Conservation (phyloP, 2,888 invertebrate genomes). For the Athripsodes cinereus region DNA sequence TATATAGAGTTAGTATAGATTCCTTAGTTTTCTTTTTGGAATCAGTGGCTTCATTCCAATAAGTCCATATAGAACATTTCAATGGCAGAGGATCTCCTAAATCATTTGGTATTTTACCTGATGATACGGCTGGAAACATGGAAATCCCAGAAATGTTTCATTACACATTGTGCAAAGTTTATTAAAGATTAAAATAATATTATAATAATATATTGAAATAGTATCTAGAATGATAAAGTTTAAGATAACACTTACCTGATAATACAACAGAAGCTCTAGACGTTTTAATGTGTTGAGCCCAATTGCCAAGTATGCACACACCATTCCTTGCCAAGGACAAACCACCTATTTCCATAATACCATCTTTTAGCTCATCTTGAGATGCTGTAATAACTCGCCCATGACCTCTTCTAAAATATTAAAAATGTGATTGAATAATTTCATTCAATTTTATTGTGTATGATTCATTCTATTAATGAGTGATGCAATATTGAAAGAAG, state of each 20-base stretch:
- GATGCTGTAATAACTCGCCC: no score
- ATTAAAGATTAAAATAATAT: no score
- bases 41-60: constrained; percentile 10
- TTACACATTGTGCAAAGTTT: background rate
- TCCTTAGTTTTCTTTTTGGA: constrained; percentile 3
- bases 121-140: constrained; percentile 10
- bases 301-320: constrained; percentile 15
- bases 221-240: no score
- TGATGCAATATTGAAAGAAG: no score
- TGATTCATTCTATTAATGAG: no score
- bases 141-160: no score
- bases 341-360: constrained; percentile 6
- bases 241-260: background rate
- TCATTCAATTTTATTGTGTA: no score
- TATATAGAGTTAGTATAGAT: constrained; percentile 8
- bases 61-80: constrained; percentile 17
- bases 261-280: background rate
- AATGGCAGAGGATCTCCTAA: constrained; percentile 10
- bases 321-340: constrained; percentile 15
- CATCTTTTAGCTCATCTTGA: background rate
- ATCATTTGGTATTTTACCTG: constrained; percentile 5
- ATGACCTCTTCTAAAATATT: no score
- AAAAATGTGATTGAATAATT: no score
- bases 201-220: no score
- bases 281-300: constrained; percentile 5